A percentile compares a stretch with the other conserved stretches of the same genome.
phyloP scores from a whole-genome alignment of 2,113 vertebrate species.

The Apodemus speciosus region DNA sequence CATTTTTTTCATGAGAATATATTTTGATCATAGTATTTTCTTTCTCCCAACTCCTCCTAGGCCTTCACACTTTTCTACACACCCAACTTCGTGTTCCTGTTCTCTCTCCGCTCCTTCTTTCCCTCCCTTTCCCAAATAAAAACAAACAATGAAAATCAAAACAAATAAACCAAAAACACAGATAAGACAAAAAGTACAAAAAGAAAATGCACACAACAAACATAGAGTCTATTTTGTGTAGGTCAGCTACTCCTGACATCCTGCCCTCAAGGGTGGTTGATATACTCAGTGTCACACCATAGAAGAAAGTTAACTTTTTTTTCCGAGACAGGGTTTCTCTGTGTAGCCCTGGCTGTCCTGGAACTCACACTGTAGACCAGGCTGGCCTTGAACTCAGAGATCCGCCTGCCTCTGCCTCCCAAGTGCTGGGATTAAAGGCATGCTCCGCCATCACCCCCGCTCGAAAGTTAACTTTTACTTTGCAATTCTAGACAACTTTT shows the following conservation, averaged over 20 bases:
- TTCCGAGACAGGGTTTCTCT: too few relatives aligned
- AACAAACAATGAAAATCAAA: background rate
- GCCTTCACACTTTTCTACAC: background rate
- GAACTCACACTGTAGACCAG: too few relatives aligned
- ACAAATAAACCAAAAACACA: background rate
- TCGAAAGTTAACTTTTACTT: background rate
- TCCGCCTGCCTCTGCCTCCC: too few relatives aligned
- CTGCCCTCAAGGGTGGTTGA: background rate
- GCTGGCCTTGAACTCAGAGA: too few relatives aligned
- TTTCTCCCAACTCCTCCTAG: background rate
- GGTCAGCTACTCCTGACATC: background rate
- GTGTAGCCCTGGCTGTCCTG: too few relatives aligned
- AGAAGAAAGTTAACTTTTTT: background rate
- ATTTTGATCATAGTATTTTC: background rate
- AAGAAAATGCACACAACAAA: background rate
- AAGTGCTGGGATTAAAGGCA: too few relatives aligned
- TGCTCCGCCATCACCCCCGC: too few relatives aligned
- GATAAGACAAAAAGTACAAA: background rate
- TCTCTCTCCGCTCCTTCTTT: background rate
- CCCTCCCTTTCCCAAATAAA: background rate
- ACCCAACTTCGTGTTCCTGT: background rate
- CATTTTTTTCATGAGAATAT: background rate
- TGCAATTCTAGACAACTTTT: background rate
- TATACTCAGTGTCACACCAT: background rate
- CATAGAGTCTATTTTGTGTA: background rate